Evolutionary conservation across 2,797 vertebrate genomes (phyloP).

Genomic region (Potorous gilbertii): DNA sequence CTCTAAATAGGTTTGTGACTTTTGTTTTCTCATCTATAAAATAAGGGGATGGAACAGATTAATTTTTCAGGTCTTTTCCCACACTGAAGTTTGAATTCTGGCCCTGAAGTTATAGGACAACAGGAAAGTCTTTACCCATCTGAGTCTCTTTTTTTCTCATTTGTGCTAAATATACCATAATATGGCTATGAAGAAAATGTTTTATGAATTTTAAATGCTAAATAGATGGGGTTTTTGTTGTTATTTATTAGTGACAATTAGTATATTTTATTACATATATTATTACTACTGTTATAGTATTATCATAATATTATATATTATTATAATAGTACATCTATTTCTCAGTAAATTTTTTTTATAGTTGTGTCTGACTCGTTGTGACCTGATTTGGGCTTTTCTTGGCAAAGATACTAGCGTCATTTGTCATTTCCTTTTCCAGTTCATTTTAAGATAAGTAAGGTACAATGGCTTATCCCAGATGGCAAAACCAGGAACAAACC

Average conservation of each 20-base stretch:
- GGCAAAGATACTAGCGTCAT: background rate
- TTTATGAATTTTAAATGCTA: background rate
- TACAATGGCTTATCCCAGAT: background rate
- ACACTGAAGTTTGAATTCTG: background rate
- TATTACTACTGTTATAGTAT: background rate
- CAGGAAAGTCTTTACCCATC: background rate
- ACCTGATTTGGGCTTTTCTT: background rate
- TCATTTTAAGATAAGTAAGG: background rate
- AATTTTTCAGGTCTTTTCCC: background rate
- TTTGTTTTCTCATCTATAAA: background rate
- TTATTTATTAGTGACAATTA: background rate
- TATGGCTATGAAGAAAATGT: background rate
- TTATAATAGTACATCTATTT: background rate
- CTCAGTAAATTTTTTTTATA: background rate
- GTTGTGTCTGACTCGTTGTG: background rate
- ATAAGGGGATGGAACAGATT: background rate
- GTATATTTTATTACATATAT: background rate
- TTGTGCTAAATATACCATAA: background rate
- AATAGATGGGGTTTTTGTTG: background rate
- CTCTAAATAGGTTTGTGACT: background rate
- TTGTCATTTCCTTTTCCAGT: background rate
- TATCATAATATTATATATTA: background rate
- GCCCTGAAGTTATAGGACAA: background rate
- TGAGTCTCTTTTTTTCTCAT: background rate
- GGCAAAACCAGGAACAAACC: background rate